Conservation (phyloP, 1,140 invertebrate species). For the Teleopsis dalmanni region DNA sequence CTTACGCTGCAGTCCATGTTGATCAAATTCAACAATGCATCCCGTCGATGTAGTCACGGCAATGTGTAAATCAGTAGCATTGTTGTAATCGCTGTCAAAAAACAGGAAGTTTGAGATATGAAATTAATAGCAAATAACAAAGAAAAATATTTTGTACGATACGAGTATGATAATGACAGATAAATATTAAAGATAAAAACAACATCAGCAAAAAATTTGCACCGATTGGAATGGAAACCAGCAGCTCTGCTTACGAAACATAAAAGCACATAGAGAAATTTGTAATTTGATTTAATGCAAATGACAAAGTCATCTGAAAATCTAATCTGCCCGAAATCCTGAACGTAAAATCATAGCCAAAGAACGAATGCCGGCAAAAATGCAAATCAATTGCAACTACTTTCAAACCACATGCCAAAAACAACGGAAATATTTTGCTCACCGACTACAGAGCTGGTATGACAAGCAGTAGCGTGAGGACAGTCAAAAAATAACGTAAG, state of each 20-base stretch:
- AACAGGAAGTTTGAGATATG: too few species aligned
- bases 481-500: too few species aligned
- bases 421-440: too few species aligned
- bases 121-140: neutral
- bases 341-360: too few species aligned
- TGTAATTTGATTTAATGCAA: too few species aligned
- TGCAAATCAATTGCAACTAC: too few species aligned
- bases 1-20: slow-evolving; percentile 53
- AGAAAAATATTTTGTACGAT: neutral
- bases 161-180: neutral
- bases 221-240: neutral
- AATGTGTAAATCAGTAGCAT: slow-evolving; percentile 73
- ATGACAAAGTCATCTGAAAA: too few species aligned
- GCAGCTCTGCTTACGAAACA: neutral
- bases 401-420: too few species aligned
- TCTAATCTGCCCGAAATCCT: too few species aligned
- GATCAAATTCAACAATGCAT: slow-evolving; percentile 69
- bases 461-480: too few species aligned
- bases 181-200: slow-evolving; percentile 1
- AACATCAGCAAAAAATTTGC: neutral
- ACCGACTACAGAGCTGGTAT: too few species aligned
- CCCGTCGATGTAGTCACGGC: slow-evolving; percentile 69
- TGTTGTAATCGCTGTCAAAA: slow-evolving; percentile 60
- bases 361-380: too few species aligned
- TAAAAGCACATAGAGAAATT: neutral